Conservation (phyloP, 1,140 invertebrate species). For the Nasonia giraulti region DNA sequence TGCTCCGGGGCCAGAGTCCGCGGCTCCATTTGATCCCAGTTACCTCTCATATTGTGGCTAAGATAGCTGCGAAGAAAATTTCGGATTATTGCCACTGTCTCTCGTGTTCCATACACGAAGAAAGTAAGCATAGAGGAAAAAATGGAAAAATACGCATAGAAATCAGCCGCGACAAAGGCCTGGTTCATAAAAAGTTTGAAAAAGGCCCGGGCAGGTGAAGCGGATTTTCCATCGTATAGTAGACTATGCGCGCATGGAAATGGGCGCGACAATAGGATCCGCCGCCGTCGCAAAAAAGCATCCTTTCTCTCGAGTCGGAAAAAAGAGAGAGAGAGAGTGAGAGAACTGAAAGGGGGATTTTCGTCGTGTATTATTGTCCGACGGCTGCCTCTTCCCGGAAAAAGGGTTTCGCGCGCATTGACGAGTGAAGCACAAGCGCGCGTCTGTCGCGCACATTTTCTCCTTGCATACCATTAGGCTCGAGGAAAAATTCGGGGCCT, state of each 20-base stretch:
- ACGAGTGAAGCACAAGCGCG: background rate
- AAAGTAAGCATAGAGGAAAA: background rate
- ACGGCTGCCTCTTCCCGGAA: conserved; percentile 47
- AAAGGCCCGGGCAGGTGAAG: conserved; percentile 35
- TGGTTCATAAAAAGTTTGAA: conserved; percentile 48
- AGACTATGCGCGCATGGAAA: conserved; percentile 36
- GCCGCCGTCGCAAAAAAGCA: conserved; percentile 41
- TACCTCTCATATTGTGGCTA: conserved; percentile 60
- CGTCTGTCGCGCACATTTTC: background rate
- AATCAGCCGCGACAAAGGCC: background rate
- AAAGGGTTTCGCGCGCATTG: conserved; percentile 54
- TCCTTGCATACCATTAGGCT: conserved; percentile 31
- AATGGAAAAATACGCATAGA: conserved; percentile 1
- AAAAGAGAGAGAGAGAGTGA: background rate
- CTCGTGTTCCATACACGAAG: background rate
- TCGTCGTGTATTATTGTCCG: background rate
- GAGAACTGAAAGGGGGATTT: background rate
- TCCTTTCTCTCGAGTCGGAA: conserved; percentile 16
- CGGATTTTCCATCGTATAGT: conserved; percentile 12
- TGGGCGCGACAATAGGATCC: conserved; percentile 38
- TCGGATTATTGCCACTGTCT: too few relatives aligned
- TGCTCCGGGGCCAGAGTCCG: conserved; percentile 54
- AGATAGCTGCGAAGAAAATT: conserved; percentile 3
- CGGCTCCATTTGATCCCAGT: conserved; percentile 59
- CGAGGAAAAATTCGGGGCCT: background rate